Evolutionary conservation across 1,140 invertebrate genomes (phyloP).

Genomic region (Leptonema lineaticorne): DNA sequence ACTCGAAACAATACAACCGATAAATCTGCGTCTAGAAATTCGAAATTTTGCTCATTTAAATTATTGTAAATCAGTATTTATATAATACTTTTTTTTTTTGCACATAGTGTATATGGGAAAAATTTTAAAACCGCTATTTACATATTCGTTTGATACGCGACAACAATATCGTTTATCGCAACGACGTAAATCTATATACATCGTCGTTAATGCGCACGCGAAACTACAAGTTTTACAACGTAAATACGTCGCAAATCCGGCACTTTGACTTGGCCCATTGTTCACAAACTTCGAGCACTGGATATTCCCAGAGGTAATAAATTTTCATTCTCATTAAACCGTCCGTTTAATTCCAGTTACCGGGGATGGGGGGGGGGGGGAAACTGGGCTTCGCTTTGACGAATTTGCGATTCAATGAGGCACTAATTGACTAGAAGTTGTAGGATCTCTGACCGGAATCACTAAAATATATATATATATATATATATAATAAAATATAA

Average conservation of each 20-base stretch:
- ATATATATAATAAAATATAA: too few species aligned
- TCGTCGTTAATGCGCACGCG: not conserved
- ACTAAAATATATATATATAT: too few species aligned
- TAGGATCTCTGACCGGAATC: not conserved
- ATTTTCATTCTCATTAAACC: conserved; percentile 15
- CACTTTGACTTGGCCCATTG: not conserved
- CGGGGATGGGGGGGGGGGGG: too few species aligned
- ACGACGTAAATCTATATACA: not conserved
- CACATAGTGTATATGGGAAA: too few species aligned
- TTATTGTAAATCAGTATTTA: too few species aligned
- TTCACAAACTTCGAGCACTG: conserved; percentile 9
- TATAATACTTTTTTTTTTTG: too few species aligned
- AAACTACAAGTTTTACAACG: not conserved
- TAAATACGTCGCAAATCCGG: not conserved
- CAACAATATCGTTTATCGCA: too few species aligned
- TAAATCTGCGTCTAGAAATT: too few species aligned
- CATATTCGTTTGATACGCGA: too few species aligned
- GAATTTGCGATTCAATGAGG: conserved; percentile 27
- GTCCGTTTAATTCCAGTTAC: conserved; percentile 5
- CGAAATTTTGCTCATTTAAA: too few species aligned
- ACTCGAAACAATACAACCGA: too few species aligned
- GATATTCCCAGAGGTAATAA: conserved; percentile 13
- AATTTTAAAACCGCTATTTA: too few species aligned
- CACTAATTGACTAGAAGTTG: conserved; percentile 24
- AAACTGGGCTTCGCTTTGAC: conserved; percentile 15